Conservation (phyloP, 2,113 vertebrate species). For the Petrocephalus zakoni region DNA sequence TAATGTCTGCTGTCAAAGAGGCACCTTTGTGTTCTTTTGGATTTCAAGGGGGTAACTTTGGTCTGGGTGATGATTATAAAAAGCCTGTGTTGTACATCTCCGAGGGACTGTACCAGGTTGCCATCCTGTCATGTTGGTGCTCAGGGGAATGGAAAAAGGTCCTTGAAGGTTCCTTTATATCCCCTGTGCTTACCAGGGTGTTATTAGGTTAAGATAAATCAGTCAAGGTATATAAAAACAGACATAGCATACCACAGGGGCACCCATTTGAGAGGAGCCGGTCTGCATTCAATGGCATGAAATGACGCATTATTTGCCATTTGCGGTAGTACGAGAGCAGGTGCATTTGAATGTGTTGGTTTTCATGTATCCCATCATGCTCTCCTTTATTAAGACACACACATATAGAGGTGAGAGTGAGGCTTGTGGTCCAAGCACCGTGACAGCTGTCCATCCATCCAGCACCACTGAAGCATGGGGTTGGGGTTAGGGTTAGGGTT, state of each 20-base stretch:
- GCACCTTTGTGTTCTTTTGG: slow-evolving; percentile 33
- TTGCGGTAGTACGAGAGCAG: background rate
- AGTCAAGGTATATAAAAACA: background rate
- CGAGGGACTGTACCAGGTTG: background rate
- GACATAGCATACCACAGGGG: background rate
- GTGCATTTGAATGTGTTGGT: background rate
- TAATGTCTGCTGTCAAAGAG: slow-evolving; percentile 32
- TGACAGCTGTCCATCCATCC: background rate
- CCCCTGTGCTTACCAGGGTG: background rate
- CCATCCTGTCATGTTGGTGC: slow-evolving; percentile 21
- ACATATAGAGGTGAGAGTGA: background rate
- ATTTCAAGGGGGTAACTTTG: slow-evolving; percentile 8
- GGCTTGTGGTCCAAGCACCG: background rate
- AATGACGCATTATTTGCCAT: background rate
- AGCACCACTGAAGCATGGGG: background rate
- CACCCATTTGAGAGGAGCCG: background rate
- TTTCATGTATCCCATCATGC: background rate
- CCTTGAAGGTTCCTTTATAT: background rate
- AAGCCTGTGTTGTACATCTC: slow-evolving; percentile 13
- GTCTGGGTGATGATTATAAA: background rate
- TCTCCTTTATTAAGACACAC: background rate
- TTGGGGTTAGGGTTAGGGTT: too few species aligned
- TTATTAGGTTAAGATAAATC: slow-evolving; percentile 16
- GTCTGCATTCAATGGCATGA: background rate
- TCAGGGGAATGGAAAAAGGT: slow-evolving; percentile 8